phyloP scores from a whole-genome alignment of 1,140 invertebrate genomes.

The Ylistrum balloti region DNA sequence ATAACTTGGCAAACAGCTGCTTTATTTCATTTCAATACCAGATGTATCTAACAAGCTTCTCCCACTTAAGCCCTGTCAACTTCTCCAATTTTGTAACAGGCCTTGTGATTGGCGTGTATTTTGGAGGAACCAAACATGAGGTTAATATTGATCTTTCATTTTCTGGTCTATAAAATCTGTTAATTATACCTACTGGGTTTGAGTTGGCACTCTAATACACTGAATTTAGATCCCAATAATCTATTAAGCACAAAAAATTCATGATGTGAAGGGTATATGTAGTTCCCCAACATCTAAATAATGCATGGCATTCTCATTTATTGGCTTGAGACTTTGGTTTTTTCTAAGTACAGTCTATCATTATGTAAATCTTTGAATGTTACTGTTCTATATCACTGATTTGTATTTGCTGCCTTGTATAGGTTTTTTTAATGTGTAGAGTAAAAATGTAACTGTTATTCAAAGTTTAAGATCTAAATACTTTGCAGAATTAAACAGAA shows the following conservation, averaged over 20 bases:
- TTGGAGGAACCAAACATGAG: not conserved
- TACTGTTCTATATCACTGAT: not conserved
- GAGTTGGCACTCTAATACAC: constrained; percentile 25
- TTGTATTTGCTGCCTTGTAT: not conserved
- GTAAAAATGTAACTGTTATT: not conserved
- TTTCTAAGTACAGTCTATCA: constrained; percentile 4
- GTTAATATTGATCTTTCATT: not conserved
- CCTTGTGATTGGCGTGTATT: not conserved
- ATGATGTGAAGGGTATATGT: not conserved
- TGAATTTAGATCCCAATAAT: constrained; percentile 39
- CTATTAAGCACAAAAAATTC: constrained; percentile 17
- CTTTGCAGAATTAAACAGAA: too few relatives aligned
- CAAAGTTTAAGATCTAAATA: not conserved
- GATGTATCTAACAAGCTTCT: not conserved
- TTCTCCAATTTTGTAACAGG: not conserved
- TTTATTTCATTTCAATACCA: too few relatives aligned
- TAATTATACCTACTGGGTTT: constrained; percentile 10
- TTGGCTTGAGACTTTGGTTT: not conserved
- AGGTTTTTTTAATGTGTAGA: not conserved
- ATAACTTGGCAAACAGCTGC: too few relatives aligned
- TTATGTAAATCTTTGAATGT: not conserved
- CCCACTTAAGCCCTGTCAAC: not conserved
- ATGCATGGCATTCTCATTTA: constrained; percentile 11
- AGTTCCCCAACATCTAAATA: constrained; percentile 11
- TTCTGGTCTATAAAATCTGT: constrained; percentile 7